phyloP scores from a whole-genome alignment of 2,888 invertebrate genomes.

The Tupiocoris notatus region DNA sequence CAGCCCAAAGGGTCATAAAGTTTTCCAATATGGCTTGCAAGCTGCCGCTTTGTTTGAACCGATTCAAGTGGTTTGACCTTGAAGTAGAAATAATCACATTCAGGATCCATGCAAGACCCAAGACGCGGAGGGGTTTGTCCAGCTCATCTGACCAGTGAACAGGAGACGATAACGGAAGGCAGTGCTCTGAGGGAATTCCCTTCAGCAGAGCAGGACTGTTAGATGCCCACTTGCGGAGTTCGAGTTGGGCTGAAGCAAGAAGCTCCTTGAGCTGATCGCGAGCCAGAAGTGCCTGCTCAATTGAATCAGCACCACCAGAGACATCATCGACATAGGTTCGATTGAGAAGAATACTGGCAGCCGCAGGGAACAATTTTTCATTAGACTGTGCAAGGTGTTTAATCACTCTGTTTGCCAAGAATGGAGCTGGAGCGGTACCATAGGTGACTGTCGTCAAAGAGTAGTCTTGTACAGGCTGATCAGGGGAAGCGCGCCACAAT shows the following conservation, averaged over 20 bases:
- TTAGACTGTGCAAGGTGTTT: conserved; percentile 47
- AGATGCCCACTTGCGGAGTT: conserved; percentile 12
- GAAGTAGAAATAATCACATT: neutral
- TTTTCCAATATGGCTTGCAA: conserved; percentile 2
- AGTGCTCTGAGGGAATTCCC: neutral
- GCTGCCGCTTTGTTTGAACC: neutral
- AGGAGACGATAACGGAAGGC: neutral
- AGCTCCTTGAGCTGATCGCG: neutral
- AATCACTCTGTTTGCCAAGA: conserved; percentile 46
- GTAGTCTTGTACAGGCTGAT: conserved; percentile 44
- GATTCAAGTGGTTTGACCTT: neutral
- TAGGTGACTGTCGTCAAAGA: conserved; percentile 48
- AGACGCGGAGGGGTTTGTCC: too few species aligned
- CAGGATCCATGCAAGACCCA: neutral
- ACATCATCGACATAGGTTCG: conserved; percentile 51
- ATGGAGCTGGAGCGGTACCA: conserved; percentile 49
- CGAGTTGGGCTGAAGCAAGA: neutral
- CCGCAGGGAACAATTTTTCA: conserved; percentile 42
- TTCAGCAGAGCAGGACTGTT: neutral
- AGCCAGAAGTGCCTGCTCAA: neutral
- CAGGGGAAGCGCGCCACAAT: conserved; percentile 47
- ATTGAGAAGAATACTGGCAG: conserved; percentile 35
- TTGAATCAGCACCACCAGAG: conserved; percentile 8
- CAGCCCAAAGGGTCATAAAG: conserved; percentile 3
- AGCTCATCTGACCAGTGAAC: neutral